Evolutionary conservation across 2,113 vertebrate genomes (phyloP), one percentile per base, ranked within the genome.

Genomic region (Bothrops jararaca): DNA sequence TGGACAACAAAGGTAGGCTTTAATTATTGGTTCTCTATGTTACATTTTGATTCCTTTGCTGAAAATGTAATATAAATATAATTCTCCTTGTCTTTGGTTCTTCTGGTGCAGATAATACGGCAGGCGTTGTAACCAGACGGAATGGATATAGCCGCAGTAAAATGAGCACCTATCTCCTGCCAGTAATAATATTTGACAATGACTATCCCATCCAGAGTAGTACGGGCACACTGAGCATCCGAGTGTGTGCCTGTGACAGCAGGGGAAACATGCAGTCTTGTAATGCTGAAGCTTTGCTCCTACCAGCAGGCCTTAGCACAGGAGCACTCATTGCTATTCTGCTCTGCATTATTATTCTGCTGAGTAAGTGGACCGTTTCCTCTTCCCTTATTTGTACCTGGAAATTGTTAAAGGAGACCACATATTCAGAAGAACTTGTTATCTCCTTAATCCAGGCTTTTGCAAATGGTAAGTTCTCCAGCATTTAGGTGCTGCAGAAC

Each of bases 141-240:
- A 97, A 98, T 0, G 97, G 98, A 52, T 98, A 98, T 39, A 98
- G 96, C 87, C 98, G 98, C 9, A 96, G 92, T 88, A 98, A 98
- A 95, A 97, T 93, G 42, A 98, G 95, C 80, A 97, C 96, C 6
- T 98, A 98, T 7, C 92, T 98, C 3, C 90, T 98, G 88, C 98
- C 98, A 1, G 58, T 98, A 91, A 92, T 98, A 89, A 98, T 98
- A 95, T 98, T 98, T 93, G 98, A 98, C 95, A 98, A 98, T 0
- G 98, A 98, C 89, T 98, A 98, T 24, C 98, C 98, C 0, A 97
- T 98, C 93, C 98, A 98, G 54, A 98, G 98, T 95, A 98, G 98
- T 95, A 98, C 98, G 0, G 96, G 97, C 92, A 98, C 98, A 0
- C 95, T 98, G 91, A 98, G 98, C 0, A 98, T 98, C 7, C 96